phyloP scores from a whole-genome alignment of 2,888 invertebrate species.

The Chironomus tentans region DNA sequence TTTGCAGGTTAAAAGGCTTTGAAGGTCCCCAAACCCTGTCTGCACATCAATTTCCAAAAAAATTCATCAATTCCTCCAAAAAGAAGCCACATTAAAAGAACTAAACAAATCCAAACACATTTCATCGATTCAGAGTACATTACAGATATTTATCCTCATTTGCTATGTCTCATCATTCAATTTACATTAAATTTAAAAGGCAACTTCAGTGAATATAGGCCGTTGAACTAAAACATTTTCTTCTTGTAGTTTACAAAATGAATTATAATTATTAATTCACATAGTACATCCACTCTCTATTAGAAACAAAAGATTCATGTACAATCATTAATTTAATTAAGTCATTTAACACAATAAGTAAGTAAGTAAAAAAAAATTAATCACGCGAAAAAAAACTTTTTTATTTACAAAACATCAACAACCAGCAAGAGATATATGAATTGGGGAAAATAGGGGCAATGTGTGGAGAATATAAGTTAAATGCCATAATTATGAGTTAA shows the following conservation, averaged over 20 bases:
- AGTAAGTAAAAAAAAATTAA: not conserved
- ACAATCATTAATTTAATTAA: not conserved
- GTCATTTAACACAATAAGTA: not conserved
- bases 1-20: too few relatives aligned
- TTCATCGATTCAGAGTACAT: not conserved
- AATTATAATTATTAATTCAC: not conserved
- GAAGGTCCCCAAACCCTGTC: too few relatives aligned
- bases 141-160: not conserved
- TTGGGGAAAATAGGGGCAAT: not conserved
- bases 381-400: not conserved
- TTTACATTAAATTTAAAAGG: slow-evolving; percentile 9
- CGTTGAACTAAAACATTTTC: slow-evolving; percentile 19
- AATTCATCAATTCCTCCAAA: too few relatives aligned
- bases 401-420: not conserved
- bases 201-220: slow-evolving; percentile 25
- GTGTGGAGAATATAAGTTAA: not conserved
- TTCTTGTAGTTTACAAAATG: slow-evolving; percentile 14
- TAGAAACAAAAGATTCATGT: not conserved
- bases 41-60: too few relatives aligned
- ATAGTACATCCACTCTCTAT: not conserved
- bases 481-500: not conserved
- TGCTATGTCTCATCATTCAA: too few relatives aligned
- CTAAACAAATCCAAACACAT: not conserved
- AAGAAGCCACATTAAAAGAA: not conserved
- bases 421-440: not conserved